Evolutionary conservation across 2,888 invertebrate genomes (phyloP).

Genomic region (Eupithecia pulchellata): DNA sequence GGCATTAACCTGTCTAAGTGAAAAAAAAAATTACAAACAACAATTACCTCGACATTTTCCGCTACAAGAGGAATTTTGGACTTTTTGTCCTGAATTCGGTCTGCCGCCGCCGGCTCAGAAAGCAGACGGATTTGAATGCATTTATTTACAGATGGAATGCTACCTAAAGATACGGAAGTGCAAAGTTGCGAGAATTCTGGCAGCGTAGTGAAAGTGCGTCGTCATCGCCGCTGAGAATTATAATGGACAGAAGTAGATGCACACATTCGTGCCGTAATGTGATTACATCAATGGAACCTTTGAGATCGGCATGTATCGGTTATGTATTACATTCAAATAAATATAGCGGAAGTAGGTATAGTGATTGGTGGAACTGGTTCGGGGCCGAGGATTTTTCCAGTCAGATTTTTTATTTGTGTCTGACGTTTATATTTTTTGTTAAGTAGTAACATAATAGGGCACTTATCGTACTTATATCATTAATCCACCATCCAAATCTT

Average conservation of each 20-base stretch:
- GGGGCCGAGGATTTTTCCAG: neutral
- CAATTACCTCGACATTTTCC: too few species aligned
- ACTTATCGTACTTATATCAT: too few species aligned
- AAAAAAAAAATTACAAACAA: too few species aligned
- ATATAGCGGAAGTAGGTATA: neutral
- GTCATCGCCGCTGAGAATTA: conserved; percentile 33
- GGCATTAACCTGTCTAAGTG: too few species aligned
- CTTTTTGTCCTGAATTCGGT: too few species aligned
- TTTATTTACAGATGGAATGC: too few species aligned
- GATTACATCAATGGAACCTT: conserved; percentile 22
- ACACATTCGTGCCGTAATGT: conserved; percentile 28
- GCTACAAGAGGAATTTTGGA: too few species aligned
- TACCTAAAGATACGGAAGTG: neutral
- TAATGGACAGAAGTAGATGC: conserved; percentile 25
- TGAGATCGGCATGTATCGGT: neutral
- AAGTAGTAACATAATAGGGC: neutral
- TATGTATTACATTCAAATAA: neutral
- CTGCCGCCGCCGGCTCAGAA: too few species aligned
- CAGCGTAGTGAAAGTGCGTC: conserved; percentile 29
- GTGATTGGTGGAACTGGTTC: neutral
- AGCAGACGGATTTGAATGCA: too few species aligned
- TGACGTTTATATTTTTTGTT: neutral
- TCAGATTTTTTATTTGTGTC: neutral
- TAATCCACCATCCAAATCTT: too few species aligned
- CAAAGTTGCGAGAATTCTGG: conserved; percentile 11